Base-by-base conservation (phyloP, 2,113 vertebrate genomes). In the Cryptotis parvus region DNA sequence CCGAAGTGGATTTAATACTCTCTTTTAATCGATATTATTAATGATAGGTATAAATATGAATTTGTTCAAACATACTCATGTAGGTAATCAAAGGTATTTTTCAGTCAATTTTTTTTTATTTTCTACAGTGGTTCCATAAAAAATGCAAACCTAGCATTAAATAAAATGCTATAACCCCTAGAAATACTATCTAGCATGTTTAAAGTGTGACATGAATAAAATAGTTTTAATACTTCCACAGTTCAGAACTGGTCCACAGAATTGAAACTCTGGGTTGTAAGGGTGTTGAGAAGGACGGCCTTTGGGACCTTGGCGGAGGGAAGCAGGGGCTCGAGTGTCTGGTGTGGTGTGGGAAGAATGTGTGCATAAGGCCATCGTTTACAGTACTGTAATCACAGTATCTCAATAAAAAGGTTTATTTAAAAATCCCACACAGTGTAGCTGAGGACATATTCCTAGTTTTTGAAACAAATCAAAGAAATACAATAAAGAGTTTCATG, bases 91-190 rank as follows among this genome's bases (percentile, higher is more conserved):
- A 41, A 31, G 31, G 1, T 61, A 24, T 72, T 90, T 85, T 79
- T 74, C 12, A 74, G 35, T 79, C 16, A 93, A 52, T 35, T 74
- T 24, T 63, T 84, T 4, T 81, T 75, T 72, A 76, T 90, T 77
- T 90, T 79, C 45, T 61, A 65, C 18, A 37, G 27, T 1, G 58
- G 11, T 41, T 84, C 16, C 9, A 89, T 31, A 87, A 76, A 69
- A 76, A 20, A 84, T 45, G 10, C n/a, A 80, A 45, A 61, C 55
- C 37, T 79, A 66, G 68, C 45, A 15, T 11, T 58, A 81, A 83
- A 75, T 90, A 45, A 82, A 58, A 49, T 70, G 24, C 24, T 41
- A 8, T 69, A 10, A 63, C 31, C 73, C 81, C 14, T 65, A 29
- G 61, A 79, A 90, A 90, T 68, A 6, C 6, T n/a, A 3, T 20